Base-by-base conservation (phyloP, 53 echinoderm and acorn worm genomes). In the Echinometra lucunter region DNA sequence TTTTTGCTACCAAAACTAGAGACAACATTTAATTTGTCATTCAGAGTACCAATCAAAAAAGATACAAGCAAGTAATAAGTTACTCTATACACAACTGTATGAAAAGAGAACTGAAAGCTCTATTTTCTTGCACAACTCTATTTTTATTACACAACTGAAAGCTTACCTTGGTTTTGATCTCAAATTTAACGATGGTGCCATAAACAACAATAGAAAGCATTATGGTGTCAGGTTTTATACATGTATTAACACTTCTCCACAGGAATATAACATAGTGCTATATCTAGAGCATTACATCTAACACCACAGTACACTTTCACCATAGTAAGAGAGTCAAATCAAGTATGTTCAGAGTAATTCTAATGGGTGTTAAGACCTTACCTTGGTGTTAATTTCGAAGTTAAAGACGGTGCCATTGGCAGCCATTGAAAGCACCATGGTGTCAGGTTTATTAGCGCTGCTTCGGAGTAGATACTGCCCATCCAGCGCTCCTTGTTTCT, bases 351-450 rank as follows among this genome's bases (percentile, higher is more conserved):
- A 49, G 9, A 13, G 53, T 27, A 21, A 25, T 63, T 25, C 19
- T 1, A 69, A 28, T 6, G 21, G 9, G 78, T 78, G 78, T 78
- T 34, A 30, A 32, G 9, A 34, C 7, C 67, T 60, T 53, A 98
- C 98, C 97, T 98, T 97, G 28, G 94, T 96, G 95, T 97, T 95
- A 60, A 98, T 98, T 95, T 98, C 98, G 97, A 98, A 93, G 60
- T 93, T 93, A 27, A 55, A 93, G 37, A 93, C 93, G 23, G 93
- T 92, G 53, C 97, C 97, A 70, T 94, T 92, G 32, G 97, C 95
- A 19, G 97, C 97, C 98, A 98, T 98, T 4, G 98, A 98, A 66
- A 98, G 93, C 66, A 98, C 98, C 72, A 95, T 98, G 23, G 97
- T 96, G 80, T 96, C 96, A 8, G 97, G 97, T 96, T 98, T 98